Evolutionary conservation across 2,113 vertebrate species (phyloP).

Genomic region (Neomonachus schauinslandi): DNA sequence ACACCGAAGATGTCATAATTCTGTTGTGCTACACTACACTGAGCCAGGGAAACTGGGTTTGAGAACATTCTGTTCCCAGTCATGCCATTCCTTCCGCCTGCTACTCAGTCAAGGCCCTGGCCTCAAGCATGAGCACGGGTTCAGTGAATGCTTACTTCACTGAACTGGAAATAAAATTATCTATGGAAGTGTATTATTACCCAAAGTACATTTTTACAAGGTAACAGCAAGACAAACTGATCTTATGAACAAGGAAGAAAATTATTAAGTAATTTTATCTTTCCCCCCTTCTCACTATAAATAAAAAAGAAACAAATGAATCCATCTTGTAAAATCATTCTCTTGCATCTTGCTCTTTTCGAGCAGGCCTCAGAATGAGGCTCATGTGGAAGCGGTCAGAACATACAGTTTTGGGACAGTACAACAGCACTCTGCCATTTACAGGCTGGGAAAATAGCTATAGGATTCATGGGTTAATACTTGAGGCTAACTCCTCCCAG

Average conservation of each 20-base stretch:
- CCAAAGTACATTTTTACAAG: neutral
- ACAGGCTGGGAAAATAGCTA: neutral
- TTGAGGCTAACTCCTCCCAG: neutral
- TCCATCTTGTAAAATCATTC: neutral
- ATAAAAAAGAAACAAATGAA: neutral
- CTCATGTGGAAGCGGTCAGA: neutral
- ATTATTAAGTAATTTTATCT: neutral
- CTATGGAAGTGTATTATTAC: neutral
- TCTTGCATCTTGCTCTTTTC: conserved; percentile 28
- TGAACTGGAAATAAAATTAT: neutral
- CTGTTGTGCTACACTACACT: neutral
- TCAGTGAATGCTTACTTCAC: neutral
- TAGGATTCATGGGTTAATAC: neutral
- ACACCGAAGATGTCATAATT: neutral
- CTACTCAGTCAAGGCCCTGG: neutral
- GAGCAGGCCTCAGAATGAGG: neutral
- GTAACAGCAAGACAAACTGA: neutral
- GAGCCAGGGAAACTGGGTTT: neutral
- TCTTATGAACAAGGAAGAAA: neutral
- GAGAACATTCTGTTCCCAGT: neutral
- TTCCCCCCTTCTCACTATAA: neutral
- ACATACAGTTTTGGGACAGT: neutral
- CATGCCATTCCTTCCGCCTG: neutral
- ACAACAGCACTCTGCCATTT: neutral
- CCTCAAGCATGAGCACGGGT: neutral